Evolutionary conservation across 2,797 vertebrate species (phyloP).

Genomic region (Poeciliopsis turneri): DNA sequence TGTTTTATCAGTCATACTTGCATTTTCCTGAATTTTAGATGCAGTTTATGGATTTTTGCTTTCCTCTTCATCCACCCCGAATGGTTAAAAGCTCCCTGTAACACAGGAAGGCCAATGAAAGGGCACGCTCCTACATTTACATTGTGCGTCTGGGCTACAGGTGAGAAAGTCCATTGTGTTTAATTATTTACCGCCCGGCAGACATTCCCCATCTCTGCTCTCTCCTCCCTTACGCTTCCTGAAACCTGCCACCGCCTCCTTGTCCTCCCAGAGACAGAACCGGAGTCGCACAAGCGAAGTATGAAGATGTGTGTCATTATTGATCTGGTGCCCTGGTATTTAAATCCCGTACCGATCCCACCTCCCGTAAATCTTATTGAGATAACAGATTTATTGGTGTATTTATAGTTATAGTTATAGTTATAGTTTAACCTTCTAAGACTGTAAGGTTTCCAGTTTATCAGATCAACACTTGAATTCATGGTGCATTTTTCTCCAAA

Average conservation of each 20-base stretch:
- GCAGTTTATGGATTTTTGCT: background rate
- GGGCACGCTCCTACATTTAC: slow-evolving; percentile 66
- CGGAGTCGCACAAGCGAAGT: background rate
- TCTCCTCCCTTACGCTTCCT: slow-evolving; percentile 62
- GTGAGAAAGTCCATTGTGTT: slow-evolving; percentile 84
- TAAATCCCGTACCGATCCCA: background rate
- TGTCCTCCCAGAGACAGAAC: slow-evolving; percentile 11
- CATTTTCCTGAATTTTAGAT: background rate
- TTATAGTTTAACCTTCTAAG: background rate
- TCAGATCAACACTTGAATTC: background rate
- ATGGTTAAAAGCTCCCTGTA: slow-evolving; percentile 53
- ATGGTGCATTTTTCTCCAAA: background rate
- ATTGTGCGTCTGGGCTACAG: slow-evolving; percentile 59
- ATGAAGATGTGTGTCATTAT: background rate
- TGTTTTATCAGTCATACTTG: background rate
- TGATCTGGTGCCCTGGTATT: background rate
- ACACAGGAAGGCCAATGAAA: slow-evolving; percentile 67
- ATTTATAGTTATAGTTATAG: background rate
- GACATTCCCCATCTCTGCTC: slow-evolving; percentile 65
- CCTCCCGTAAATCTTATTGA: background rate
- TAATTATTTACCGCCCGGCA: slow-evolving; percentile 79
- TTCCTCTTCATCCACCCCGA: background rate
- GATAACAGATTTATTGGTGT: background rate
- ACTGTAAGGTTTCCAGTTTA: background rate
- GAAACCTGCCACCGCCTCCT: slow-evolving; percentile 32